phyloP scores from a whole-genome alignment of 1,140 invertebrate species.

The Protaetia brevitarsis region DNA sequence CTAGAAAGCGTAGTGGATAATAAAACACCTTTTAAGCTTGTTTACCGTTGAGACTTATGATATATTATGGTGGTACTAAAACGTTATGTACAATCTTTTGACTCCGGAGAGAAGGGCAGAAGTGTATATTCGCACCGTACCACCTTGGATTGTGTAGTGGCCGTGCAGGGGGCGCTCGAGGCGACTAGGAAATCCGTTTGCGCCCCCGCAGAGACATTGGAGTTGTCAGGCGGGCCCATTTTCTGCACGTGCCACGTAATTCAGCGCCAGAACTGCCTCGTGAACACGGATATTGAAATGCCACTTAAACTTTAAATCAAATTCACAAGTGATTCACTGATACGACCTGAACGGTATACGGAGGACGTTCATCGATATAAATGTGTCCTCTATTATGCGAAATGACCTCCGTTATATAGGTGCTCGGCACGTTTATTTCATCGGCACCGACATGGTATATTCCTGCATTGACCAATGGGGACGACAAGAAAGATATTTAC shows the following conservation, averaged over 20 bases:
- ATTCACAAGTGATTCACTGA: constrained; percentile 37
- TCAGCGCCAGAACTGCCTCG: constrained; percentile 32
- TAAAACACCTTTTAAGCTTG: constrained; percentile 17
- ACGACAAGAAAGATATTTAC: too few species aligned
- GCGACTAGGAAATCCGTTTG: neutral
- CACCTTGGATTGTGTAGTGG: neutral
- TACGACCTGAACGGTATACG: constrained; percentile 26
- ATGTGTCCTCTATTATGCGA: constrained; percentile 14
- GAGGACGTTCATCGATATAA: constrained; percentile 25
- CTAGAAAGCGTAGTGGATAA: neutral
- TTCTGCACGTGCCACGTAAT: constrained; percentile 37
- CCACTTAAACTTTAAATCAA: constrained; percentile 43
- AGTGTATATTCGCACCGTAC: neutral
- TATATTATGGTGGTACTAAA: neutral
- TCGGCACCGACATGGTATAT: neutral
- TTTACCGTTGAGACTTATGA: constrained; percentile 14
- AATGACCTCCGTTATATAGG: neutral
- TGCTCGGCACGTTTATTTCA: neutral
- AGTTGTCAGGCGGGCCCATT: constrained; percentile 26
- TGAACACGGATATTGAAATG: constrained; percentile 42
- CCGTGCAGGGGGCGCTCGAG: neutral
- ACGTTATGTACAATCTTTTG: neutral
- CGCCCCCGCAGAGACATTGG: neutral
- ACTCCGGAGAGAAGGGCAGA: neutral
- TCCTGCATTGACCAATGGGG: too few species aligned